phyloP scores from a whole-genome alignment of 2,888 invertebrate genomes.

The Xylocampa areola region DNA sequence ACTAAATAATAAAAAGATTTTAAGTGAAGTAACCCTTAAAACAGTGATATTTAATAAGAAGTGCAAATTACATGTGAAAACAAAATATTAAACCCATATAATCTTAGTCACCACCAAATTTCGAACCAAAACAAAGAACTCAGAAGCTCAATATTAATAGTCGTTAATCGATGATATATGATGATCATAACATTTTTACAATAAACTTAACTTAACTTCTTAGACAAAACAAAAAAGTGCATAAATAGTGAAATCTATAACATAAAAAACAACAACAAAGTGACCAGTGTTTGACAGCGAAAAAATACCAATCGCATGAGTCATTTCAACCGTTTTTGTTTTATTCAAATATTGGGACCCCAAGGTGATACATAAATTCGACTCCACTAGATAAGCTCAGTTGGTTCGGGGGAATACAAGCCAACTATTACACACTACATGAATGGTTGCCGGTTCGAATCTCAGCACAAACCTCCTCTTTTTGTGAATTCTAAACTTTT shows the following conservation, averaged over 20 bases:
- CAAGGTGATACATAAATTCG: not conserved
- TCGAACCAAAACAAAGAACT: not conserved
- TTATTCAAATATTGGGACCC: not conserved
- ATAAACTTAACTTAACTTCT: too few relatives aligned
- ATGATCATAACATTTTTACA: too few relatives aligned
- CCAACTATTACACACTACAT: too few relatives aligned
- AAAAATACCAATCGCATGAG: slow-evolving; percentile 1
- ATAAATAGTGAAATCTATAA: not conserved
- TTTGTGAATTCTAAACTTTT: not conserved
- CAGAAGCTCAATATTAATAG: too few relatives aligned
- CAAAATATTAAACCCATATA: too few relatives aligned
- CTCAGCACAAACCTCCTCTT: too few relatives aligned
- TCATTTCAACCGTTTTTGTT: slow-evolving; percentile 4
- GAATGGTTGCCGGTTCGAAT: too few relatives aligned
- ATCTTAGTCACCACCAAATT: too few relatives aligned
- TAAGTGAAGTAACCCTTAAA: not conserved
- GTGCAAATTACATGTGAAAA: too few relatives aligned
- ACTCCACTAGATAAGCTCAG: not conserved
- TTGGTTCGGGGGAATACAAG: not conserved
- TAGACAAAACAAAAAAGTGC: slow-evolving; percentile 5
- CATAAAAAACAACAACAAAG: slow-evolving; percentile 2
- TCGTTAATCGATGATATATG: too few relatives aligned
- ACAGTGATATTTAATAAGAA: too few relatives aligned
- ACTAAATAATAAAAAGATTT: too few relatives aligned
- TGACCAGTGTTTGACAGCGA: slow-evolving; percentile 2